Base-by-base conservation (phyloP, 2,113 vertebrate genomes). In the Serinus canaria region DNA sequence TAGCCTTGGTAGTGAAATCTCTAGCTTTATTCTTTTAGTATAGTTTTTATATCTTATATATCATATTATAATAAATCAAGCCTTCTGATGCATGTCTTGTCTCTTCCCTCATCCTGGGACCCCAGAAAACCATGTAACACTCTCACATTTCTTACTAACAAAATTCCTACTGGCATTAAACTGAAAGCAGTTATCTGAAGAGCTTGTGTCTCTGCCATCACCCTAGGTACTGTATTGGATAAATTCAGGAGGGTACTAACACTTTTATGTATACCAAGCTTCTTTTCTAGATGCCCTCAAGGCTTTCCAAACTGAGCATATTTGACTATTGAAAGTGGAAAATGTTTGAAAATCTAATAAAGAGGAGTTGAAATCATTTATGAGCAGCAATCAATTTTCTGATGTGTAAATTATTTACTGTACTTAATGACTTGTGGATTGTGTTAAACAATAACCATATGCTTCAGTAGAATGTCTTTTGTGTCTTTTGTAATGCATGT, bases 381-480 rank as follows among this genome's bases (percentile, higher is more conserved):
- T 83, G 50, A 47, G 23, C 55, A 75, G 9, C 41, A 56, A 83
- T 89, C 59, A 64, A 27, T 96, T 94, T 90, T 92, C 69, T 43
- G 50, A 53, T 83, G 23, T 83, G 41, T 35, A 92, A 64, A 91
- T 96, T 94, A 83, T 95, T 96, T 95, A 89, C 87, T 60, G 53
- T 69, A 87, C 31, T 56, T 96, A 85, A 94, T 66, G 93, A 80
- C 56, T 95, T 95, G 50, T 47, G 30, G 28, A 88, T 60, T 90
- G 62, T 85, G 41, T 83, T 95, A 91, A 87, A 87, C 76, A 90
- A 68, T 84, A 87, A 79, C 33, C 23, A 58, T 75, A 80, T 73
- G 52, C 67, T 93, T 39, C 56, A 81, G 72, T 31, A 77, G 47
- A 85, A 94, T 74, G 20, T 15, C 17, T 83, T 87, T 82, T 85